These are phyloP conservation scores for Epizoanthus ramosus DNA, from an alignment of 92 coral and sea anemone species.

Conservation along the genomic window DNA sequence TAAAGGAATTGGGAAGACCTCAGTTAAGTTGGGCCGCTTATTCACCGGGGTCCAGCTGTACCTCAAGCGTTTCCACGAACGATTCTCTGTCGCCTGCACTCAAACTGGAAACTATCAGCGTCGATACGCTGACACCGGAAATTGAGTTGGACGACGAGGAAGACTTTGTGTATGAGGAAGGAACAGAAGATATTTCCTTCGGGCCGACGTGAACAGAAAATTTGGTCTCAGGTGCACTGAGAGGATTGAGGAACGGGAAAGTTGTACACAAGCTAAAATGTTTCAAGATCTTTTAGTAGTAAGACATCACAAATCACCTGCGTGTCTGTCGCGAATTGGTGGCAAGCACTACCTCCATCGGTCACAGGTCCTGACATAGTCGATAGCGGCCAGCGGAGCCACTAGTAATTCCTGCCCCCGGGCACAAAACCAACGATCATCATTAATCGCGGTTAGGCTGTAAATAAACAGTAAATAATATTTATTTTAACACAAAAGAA, in stretches of 20 bases:
- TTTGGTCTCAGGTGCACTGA: background rate
- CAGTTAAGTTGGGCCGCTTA: background rate
- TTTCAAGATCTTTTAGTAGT: too few species aligned
- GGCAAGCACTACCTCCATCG: too few species aligned
- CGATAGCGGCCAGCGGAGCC: too few species aligned
- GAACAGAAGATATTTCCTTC: background rate
- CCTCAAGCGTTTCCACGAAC: constrained; percentile 2
- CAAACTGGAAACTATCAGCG: constrained; percentile 56
- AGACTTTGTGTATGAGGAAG: background rate
- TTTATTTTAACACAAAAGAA: constrained; percentile 2
- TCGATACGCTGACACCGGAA: constrained; percentile 63
- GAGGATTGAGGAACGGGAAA: background rate
- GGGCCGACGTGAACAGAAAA: background rate
- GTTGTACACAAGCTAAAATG: too few species aligned
- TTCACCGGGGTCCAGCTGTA: constrained; percentile 15
- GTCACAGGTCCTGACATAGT: too few species aligned
- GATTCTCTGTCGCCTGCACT: constrained; percentile 48
- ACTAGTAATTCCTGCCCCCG: too few species aligned
- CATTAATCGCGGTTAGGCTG: too few species aligned
- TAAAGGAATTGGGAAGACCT: constrained; percentile 57
- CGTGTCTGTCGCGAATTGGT: too few species aligned
- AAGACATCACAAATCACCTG: too few species aligned
- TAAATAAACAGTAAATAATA: background rate
- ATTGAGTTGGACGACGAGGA: constrained; percentile 51
- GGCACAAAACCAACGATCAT: too few species aligned